phyloP scores from a whole-genome alignment of 1,140 invertebrate species.

The Gyrodactylus bullatarudis region DNA sequence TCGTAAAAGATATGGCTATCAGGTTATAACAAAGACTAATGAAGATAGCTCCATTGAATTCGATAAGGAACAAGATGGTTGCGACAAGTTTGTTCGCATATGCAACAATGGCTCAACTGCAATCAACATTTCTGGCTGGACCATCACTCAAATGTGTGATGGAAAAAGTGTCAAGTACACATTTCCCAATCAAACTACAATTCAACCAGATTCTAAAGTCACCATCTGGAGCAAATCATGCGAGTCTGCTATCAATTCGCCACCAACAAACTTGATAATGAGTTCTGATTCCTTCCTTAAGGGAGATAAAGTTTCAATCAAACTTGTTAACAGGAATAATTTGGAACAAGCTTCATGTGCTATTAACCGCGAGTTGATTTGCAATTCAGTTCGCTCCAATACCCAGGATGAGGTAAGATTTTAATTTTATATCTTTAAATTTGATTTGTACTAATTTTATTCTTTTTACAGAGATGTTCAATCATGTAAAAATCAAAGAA shows the following conservation, averaged over 20 bases:
- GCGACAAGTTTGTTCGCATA: neutral
- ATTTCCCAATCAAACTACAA: neutral
- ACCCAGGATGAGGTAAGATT: neutral
- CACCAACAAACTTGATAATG: neutral
- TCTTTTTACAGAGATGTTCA: too few relatives aligned
- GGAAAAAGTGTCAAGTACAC: neutral
- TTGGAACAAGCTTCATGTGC: neutral
- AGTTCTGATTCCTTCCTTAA: neutral
- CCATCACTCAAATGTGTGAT: neutral
- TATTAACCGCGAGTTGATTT: neutral
- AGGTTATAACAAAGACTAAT: neutral
- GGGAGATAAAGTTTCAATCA: neutral
- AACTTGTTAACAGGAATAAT: neutral
- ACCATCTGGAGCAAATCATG: neutral
- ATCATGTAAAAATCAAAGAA: too few relatives aligned
- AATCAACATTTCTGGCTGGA: neutral
- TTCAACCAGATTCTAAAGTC: neutral
- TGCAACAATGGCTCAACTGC: neutral
- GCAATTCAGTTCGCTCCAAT: neutral
- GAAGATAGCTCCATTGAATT: neutral
- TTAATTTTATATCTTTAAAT: neutral
- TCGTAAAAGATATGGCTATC: neutral
- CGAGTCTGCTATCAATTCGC: neutral
- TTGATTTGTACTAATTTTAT: too few relatives aligned
- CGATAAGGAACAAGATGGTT: neutral